Conservation (phyloP, 2,888 invertebrate genomes). For the Nysson spinosus region DNA sequence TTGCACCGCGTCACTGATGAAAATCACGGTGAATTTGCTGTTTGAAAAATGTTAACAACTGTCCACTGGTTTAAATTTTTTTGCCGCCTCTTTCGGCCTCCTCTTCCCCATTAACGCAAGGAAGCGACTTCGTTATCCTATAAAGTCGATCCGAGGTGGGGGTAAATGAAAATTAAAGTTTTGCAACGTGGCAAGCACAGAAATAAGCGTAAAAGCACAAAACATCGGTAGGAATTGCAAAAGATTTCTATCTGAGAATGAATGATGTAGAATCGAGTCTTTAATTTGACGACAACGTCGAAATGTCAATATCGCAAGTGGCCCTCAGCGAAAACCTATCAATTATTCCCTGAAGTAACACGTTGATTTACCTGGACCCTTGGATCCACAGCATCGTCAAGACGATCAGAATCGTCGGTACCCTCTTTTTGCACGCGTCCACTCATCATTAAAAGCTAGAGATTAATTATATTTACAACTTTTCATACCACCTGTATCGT, state of each 20-base stretch:
- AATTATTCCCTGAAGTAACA: conserved; percentile 17
- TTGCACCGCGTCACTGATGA: too few species aligned
- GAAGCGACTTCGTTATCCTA: too few species aligned
- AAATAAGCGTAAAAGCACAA: not conserved
- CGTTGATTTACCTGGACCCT: conserved; percentile 83
- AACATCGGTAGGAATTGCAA: not conserved
- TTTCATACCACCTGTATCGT: conserved; percentile 74
- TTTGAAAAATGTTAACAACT: too few species aligned
- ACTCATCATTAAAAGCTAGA: conserved; percentile 68
- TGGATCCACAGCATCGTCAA: conserved; percentile 86
- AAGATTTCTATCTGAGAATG: not conserved
- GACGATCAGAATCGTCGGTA: conserved; percentile 67
- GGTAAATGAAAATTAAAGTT: conserved; percentile 25
- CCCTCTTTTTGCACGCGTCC: conserved; percentile 61
- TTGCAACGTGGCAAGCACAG: conserved; percentile 13
- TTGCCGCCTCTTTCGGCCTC: too few species aligned
- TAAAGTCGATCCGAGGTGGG: not conserved
- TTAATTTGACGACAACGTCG: conserved; percentile 29
- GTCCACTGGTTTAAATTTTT: too few species aligned
- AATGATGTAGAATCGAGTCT: not conserved
- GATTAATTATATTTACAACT: conserved; percentile 67
- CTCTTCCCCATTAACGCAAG: too few species aligned
- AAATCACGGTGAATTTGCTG: too few species aligned
- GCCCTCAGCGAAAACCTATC: conserved; percentile 73
- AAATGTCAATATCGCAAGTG: conserved; percentile 58